Base-by-base conservation (phyloP, 2,888 invertebrate genomes). In the Hemaris fuciformis region DNA sequence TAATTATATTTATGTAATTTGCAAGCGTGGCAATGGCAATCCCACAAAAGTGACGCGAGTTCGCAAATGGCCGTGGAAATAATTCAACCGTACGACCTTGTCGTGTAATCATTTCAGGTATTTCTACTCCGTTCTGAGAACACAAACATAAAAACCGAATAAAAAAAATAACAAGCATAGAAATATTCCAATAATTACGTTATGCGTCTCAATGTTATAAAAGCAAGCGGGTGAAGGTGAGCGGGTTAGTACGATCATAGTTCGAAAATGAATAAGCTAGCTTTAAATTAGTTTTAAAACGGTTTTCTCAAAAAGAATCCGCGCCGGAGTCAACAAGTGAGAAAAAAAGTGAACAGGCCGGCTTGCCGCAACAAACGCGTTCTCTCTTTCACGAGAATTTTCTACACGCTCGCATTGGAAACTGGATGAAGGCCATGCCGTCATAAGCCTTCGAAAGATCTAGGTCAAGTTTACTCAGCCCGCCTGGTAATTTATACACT, bases 401-500 rank as follows among this genome's bases (percentile, higher is more conserved):
- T 72, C 72, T 70, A 73, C 71, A 71, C 72, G 68, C 65, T 72
- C 69, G 66, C 67, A 75, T 76, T 76, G 75, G 73, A 76, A 75
- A 76, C 74, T 76, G 74, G 71, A 77, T 77, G 74, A 76, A 80
- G 78, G 80, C 76, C 77, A 69, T 68, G 70, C 70, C 69, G 68
- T 74, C 76, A 68, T 70, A 66, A 77, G 72, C 76, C 72, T 75
- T 70, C 67, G 69, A 64, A 66, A 56, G 64, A 81, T 74, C 68
- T 79, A 62, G 80, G 81, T 81, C 81, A 82, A 81, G 81, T 81
- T 81, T 79, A 74, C 63, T 68, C 66, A 66, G 65, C 65, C 67
- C 65, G 70, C 69, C 68, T 72, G 67, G 66, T 68, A 18, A 18
- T 53, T 27, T 1, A 53, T 8, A 27, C 18, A 53, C 27, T 18